Evolutionary conservation across 2,113 vertebrate genomes (phyloP), one percentile per base, ranked within the genome.

Genomic region (Lycocorax pyrrhopterus): DNA sequence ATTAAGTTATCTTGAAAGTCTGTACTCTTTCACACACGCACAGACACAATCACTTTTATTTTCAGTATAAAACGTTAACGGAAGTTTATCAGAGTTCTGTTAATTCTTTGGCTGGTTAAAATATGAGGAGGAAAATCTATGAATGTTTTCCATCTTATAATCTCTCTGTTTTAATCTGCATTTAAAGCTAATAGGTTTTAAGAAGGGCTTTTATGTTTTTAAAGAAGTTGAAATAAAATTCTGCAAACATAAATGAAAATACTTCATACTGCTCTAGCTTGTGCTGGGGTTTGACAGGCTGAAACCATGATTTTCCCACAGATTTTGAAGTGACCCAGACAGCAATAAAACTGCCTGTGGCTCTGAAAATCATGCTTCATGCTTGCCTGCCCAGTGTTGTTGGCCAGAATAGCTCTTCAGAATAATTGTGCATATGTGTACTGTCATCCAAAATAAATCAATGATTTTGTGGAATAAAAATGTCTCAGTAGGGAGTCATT

Each of bases 381-480:
- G 59, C 55, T 94, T 80, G 43, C 67, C 46, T 4, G 2, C 41
- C 52, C 66, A 43, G 84, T 4, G 1, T 8, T 22, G 30, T 62
- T 83, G 72, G 87, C 75, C 75, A 86, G 67, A 93, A 69, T 71
- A 92, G 67, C 75, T 90, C 12, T 89, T 87, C 41, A 55, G 67
- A 51, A 51, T 87, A 91, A 90, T 76, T 80, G 58, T 62, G 58
- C 52, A 10, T 89, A 56, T 47, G 58, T 62, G 51, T 73, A 37
- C 87, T 91, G 71, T 91, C 84, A 91, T 96, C 91, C 91, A 91
- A 96, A 95, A 90, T 77, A 96, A 93, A 96, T 86, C 90, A 52
- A 8, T 88, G 82, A 91, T 96, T 94, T 96, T 94, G 63, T 82
- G 56, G 66, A 87, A 81, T 87, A 92, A 94, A 94, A 94, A 92